Conservation (phyloP, 2,113 vertebrate genomes). For the Dipodomys stephensi region DNA sequence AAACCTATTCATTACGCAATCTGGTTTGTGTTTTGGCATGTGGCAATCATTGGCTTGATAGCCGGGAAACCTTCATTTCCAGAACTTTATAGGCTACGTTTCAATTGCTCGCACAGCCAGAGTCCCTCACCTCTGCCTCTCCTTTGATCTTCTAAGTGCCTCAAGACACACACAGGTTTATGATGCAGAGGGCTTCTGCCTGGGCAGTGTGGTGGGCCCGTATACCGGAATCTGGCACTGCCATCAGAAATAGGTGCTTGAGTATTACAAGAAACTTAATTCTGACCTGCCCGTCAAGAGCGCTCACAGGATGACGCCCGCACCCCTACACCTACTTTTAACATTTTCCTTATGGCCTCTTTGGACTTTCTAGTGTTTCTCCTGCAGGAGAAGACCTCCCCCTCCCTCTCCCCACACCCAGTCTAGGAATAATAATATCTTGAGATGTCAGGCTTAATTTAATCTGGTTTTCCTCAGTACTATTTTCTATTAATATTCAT, state of each 20-base stretch:
- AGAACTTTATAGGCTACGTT: constrained; percentile 82
- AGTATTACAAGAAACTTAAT: constrained; percentile 73
- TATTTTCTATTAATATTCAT: no score
- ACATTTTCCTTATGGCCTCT: constrained; percentile 61
- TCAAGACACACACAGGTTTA: constrained; percentile 72
- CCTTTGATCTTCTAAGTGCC: constrained; percentile 84
- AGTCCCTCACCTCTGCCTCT: background rate
- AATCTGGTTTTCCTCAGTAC: no score
- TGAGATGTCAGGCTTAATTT: no score
- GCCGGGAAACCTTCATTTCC: constrained; percentile 80
- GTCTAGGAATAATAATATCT: background rate
- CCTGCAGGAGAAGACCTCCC: background rate
- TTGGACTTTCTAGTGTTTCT: background rate
- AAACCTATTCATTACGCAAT: constrained; percentile 89
- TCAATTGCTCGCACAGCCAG: constrained; percentile 68
- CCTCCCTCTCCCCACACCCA: no score
- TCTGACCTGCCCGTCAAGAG: constrained; percentile 70
- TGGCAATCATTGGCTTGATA: constrained; percentile 85
- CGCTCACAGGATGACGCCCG: background rate
- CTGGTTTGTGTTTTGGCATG: constrained; percentile 91
- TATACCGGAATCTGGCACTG: background rate
- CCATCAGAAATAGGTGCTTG: background rate
- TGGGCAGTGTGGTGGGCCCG: constrained; percentile 48
- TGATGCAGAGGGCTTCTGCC: constrained; percentile 52
- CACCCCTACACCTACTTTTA: background rate